Conservation (phyloP, 2,888 invertebrate genomes). For the Ichneumoninae sp. region DNA sequence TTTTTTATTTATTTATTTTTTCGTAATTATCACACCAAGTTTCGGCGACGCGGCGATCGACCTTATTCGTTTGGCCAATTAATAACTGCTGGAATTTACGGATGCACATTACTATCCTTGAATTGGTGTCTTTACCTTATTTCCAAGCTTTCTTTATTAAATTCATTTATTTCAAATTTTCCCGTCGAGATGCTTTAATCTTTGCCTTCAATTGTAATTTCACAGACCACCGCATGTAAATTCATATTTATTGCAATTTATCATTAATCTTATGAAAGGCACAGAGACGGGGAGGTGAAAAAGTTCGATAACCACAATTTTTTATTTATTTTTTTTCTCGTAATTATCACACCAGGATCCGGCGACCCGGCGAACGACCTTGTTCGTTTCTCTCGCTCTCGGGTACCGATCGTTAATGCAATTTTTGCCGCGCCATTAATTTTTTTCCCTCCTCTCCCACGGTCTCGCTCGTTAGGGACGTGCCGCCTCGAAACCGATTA, state of each 20-base stretch:
- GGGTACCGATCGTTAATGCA: slow-evolving; percentile 69
- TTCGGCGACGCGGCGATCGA: slow-evolving; percentile 31
- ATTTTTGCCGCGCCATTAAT: slow-evolving; percentile 72
- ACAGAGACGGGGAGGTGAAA: background rate
- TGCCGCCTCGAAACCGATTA: slow-evolving; percentile 70
- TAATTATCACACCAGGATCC: slow-evolving; percentile 52
- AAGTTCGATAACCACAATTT: slow-evolving; percentile 46
- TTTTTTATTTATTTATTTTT: slow-evolving; percentile 3
- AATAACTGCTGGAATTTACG: too few relatives aligned
- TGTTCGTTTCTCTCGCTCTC: slow-evolving; percentile 26
- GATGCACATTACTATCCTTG: too few relatives aligned
- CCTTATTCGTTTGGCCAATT: slow-evolving; percentile 5
- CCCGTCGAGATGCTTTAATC: background rate
- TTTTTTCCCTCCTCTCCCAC: slow-evolving; percentile 66
- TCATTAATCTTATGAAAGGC: background rate
- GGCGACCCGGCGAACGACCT: slow-evolving; percentile 30
- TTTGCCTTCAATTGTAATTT: background rate
- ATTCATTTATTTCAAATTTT: background rate
- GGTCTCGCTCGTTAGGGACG: slow-evolving; percentile 67
- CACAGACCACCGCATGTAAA: background rate
- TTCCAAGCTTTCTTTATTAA: background rate
- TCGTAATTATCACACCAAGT: slow-evolving; percentile 46
- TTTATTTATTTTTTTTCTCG: slow-evolving; percentile 41
- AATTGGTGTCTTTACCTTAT: too few relatives aligned
- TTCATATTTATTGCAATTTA: background rate